These are phyloP conservation scores for Elmis aenea DNA, from an alignment of 2,888 invertebrate species.

Conservation along the genomic window DNA sequence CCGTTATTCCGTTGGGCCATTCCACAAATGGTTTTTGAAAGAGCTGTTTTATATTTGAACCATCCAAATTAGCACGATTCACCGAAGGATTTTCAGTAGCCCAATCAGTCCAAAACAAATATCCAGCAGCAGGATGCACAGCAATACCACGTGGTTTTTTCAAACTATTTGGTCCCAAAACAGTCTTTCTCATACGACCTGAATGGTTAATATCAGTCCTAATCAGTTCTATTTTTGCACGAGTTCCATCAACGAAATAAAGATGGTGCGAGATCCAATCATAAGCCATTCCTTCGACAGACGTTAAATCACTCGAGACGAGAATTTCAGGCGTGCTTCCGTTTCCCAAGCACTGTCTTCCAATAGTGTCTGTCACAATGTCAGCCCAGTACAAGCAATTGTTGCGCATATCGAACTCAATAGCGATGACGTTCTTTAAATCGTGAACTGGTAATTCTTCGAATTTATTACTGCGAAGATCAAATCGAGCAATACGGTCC, in stretches of 20 bases:
- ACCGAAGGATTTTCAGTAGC: conserved; percentile 71
- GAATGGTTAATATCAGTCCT: conserved; percentile 58
- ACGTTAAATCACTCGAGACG: conserved; percentile 68
- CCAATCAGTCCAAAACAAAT: conserved; percentile 88
- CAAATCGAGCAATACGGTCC: conserved; percentile 68
- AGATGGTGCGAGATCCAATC: conserved; percentile 85
- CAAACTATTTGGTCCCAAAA: conserved; percentile 48
- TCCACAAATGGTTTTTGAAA: conserved; percentile 64
- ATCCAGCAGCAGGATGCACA: conserved; percentile 76
- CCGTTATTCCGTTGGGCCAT: conserved; percentile 84
- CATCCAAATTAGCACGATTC: conserved; percentile 75
- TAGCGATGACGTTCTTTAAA: conserved; percentile 75
- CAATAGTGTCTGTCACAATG: conserved; percentile 72
- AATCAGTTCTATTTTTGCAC: conserved; percentile 76
- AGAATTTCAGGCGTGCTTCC: conserved; percentile 64
- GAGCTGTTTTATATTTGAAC: conserved; percentile 60
- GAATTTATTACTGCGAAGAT: conserved; percentile 55
- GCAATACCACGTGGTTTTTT: conserved; percentile 76
- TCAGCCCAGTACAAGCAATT: conserved; percentile 90
- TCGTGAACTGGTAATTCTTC: conserved; percentile 64
- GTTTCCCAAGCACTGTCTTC: conserved; percentile 66
- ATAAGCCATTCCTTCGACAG: conserved; percentile 83
- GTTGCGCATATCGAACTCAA: conserved; percentile 79
- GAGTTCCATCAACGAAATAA: conserved; percentile 81
- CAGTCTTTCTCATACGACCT: conserved; percentile 71